phyloP scores from a whole-genome alignment of 2,113 vertebrate genomes.

The Balaenoptera acutorostrata region DNA sequence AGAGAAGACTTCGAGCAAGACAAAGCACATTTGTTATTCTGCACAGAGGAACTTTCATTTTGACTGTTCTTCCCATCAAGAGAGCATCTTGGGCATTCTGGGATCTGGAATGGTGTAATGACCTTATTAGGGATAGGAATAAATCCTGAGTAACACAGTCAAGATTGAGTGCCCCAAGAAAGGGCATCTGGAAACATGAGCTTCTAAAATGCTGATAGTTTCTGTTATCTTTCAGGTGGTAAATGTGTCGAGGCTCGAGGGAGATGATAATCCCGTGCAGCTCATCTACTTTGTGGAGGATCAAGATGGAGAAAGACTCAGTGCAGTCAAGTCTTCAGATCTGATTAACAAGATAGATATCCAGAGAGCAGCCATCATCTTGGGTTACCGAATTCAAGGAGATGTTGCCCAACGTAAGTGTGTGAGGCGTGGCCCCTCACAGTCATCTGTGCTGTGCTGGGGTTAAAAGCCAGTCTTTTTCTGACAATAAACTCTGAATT shows the following conservation, averaged over 20 bases:
- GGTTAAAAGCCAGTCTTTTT: neutral
- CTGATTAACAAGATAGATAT: constrained; percentile 93
- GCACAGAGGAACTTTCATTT: neutral
- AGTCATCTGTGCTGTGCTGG: neutral
- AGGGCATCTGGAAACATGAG: neutral
- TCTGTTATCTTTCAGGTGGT: constrained; percentile 86
- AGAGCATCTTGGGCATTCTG: neutral
- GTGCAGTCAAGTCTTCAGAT: constrained; percentile 85
- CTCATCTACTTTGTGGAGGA: constrained; percentile 96
- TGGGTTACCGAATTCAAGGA: constrained; percentile 95
- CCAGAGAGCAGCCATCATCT: constrained; percentile 94
- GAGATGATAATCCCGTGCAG: constrained; percentile 89
- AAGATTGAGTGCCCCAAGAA: neutral
- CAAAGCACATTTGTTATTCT: neutral
- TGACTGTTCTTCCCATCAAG: neutral
- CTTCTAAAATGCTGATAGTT: neutral
- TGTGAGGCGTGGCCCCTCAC: too few species aligned
- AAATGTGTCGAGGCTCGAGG: constrained; percentile 85
- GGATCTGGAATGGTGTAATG: neutral
- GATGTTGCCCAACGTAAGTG: constrained; percentile 94
- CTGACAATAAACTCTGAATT: neutral
- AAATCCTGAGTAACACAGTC: neutral
- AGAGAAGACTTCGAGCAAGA: neutral
- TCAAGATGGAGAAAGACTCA: constrained; percentile 87
- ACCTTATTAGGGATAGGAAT: neutral